phyloP scores from a whole-genome alignment of 2,888 invertebrate genomes.

The Oegoconia quadripuncta region DNA sequence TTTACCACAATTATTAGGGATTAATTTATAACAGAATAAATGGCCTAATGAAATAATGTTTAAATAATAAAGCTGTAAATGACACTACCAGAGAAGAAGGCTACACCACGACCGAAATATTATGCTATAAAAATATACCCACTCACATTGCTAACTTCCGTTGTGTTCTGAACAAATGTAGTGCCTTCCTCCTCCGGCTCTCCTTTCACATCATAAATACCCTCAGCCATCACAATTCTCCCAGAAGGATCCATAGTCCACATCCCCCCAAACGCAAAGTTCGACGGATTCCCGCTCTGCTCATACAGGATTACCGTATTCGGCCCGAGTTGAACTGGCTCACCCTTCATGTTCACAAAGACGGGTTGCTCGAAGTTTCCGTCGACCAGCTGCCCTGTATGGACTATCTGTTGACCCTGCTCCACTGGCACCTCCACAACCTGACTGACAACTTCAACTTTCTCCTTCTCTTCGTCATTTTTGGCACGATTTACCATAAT shows the following conservation, averaged over 20 bases:
- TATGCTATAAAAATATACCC: no score
- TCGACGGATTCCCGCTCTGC: constrained; percentile 68
- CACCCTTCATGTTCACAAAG: constrained; percentile 74
- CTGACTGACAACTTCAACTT: constrained; percentile 64
- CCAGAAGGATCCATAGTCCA: constrained; percentile 74
- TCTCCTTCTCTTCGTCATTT: constrained; percentile 58
- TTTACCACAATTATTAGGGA: no score
- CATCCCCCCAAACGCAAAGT: constrained; percentile 73
- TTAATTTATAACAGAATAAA: no score
- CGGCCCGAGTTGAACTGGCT: constrained; percentile 70
- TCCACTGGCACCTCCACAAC: constrained; percentile 71
- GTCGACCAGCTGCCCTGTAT: constrained; percentile 68
- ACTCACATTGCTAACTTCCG: constrained; percentile 65
- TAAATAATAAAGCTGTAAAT: no score
- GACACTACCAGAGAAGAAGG: no score
- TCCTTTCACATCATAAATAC: constrained; percentile 73
- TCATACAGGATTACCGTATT: constrained; percentile 74
- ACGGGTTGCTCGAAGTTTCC: constrained; percentile 74
- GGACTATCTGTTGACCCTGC: constrained; percentile 69
- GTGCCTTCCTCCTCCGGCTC: constrained; percentile 66
- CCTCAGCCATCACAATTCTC: constrained; percentile 74
- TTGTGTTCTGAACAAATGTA: constrained; percentile 62
- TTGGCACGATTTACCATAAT: constrained; percentile 59
- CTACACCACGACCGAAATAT: no score
- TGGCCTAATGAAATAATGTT: no score